These are phyloP conservation scores for Coleophora deauratella DNA, from an alignment of 2,888 invertebrate species.

Conservation along the genomic window DNA sequence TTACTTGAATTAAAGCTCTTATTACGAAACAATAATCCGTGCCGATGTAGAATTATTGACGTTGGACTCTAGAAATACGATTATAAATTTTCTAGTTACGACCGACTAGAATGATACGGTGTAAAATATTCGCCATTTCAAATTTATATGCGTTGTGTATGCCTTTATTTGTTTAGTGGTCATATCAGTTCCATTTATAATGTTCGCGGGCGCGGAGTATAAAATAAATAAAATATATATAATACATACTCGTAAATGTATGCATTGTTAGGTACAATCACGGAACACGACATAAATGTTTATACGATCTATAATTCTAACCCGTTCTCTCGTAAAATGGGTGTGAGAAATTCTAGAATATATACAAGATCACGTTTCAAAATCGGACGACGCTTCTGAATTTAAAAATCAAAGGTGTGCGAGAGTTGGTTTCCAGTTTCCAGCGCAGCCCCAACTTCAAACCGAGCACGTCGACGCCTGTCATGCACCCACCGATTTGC, in stretches of 20 bases:
- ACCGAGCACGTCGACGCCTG: constrained; percentile 33
- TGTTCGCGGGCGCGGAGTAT: constrained; percentile 6
- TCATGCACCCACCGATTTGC: constrained; percentile 50
- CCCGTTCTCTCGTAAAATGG: no score
- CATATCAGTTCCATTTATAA: constrained; percentile 8
- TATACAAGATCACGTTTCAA: constrained; percentile 55
- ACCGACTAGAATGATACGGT: constrained; percentile 28
- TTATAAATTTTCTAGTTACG: constrained; percentile 34
- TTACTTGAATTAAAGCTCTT: constrained; percentile 35
- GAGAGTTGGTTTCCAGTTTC: constrained; percentile 10
- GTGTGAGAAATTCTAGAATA: no score
- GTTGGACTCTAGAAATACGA: constrained; percentile 20
- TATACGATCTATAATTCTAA: no score
- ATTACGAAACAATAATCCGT: constrained; percentile 38
- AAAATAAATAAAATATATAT: constrained; percentile 6
- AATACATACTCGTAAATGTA: constrained; percentile 11
- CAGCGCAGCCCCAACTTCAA: constrained; percentile 6
- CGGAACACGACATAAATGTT: no score
- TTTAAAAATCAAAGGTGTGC: constrained; percentile 44
- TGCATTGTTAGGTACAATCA: no score
- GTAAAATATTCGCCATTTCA: constrained; percentile 25
- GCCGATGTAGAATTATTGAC: constrained; percentile 34
- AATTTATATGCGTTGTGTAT: constrained; percentile 18
- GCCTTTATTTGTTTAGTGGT: constrained; percentile 21
- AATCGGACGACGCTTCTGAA: constrained; percentile 56